Evolutionary conservation across 1,140 invertebrate genomes (phyloP), one percentile per base, ranked within the genome.

Genomic region (Drosophila pachea): DNA sequence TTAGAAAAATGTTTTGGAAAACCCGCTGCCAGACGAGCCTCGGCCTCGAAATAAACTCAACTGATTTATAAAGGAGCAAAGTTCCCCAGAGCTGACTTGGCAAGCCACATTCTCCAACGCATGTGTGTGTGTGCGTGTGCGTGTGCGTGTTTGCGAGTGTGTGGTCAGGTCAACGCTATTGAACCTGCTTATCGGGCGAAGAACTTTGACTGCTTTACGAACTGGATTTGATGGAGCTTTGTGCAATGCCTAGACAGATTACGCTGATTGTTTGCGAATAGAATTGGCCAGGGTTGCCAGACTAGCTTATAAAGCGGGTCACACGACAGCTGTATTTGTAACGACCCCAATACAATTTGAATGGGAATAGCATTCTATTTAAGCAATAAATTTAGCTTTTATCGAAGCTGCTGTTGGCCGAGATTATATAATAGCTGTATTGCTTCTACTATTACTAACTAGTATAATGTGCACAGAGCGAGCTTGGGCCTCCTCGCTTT

Each of bases 1-100:
- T 84, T 84, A 84, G 79, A 78, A 86, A 86, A 86, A 75, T 86
- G 76, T 81, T 86, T 74, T 66, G 42, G 29, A 66, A 66, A 66
- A 71, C 52, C 73, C 72, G 60, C 74, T 49, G 60, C 48, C 62
- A 58, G 74, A 78, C 66, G 71, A 68, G 72, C 61, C 48, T 22
- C 53, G 32, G 29, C 49, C 29, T 36, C 38, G 64, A 68, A 76
- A 79, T 84, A 84, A 84, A 84, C 62, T 74, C 40, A 68, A 74
- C 81, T 84, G 79, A 84, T 84, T 86, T 86, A 86, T 76, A 73
- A 78, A 78, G 61, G 60, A 68, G 65, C 59, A 50, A 81, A 82
- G 60, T 75, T 83, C 38, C 49, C 72, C 78, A 74, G 78, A 83
- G 22, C 82, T 48, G 78, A 67, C 78, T 67, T 36, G 48, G 43